phyloP scores from a whole-genome alignment of 2,888 invertebrate genomes.

The Auanema sp. region DNA sequence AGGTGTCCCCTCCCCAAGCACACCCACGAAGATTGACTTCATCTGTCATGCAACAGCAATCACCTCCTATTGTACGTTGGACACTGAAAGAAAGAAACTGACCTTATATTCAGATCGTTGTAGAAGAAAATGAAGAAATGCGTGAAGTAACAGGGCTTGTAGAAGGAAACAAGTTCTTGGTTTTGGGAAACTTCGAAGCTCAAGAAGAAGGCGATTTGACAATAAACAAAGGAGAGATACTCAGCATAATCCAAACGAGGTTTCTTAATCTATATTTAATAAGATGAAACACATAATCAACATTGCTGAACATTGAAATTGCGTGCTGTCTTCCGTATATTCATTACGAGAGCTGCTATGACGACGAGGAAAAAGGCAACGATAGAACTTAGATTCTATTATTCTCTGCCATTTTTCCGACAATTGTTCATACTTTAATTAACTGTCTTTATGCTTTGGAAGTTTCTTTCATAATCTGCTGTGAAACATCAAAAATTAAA shows the following conservation, averaged over 20 bases:
- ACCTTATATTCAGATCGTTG: neutral
- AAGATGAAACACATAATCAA: too few relatives aligned
- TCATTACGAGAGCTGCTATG: neutral
- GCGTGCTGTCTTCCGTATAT: too few relatives aligned
- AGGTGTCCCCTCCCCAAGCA: neutral
- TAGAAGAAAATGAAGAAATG: neutral
- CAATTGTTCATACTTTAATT: too few relatives aligned
- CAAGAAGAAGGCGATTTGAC: conserved; percentile 33
- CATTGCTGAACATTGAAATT: too few relatives aligned
- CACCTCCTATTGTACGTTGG: neutral
- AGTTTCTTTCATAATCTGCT: neutral
- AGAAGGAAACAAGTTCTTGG: conserved; percentile 34
- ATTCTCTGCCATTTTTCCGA: too few relatives aligned
- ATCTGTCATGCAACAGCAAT: neutral
- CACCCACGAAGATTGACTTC: neutral
- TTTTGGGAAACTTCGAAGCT: conserved; percentile 28
- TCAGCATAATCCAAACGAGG: conserved; percentile 40
- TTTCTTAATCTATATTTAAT: conserved; percentile 3
- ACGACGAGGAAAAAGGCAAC: neutral
- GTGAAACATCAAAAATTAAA: neutral
- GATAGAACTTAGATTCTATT: neutral
- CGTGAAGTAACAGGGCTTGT: conserved; percentile 22
- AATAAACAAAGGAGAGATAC: conserved; percentile 32
- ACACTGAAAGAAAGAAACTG: neutral
- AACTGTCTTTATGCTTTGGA: neutral